Evolutionary conservation across 2,888 invertebrate species (phyloP).

Genomic region (Nematopogon swammerdamellus): DNA sequence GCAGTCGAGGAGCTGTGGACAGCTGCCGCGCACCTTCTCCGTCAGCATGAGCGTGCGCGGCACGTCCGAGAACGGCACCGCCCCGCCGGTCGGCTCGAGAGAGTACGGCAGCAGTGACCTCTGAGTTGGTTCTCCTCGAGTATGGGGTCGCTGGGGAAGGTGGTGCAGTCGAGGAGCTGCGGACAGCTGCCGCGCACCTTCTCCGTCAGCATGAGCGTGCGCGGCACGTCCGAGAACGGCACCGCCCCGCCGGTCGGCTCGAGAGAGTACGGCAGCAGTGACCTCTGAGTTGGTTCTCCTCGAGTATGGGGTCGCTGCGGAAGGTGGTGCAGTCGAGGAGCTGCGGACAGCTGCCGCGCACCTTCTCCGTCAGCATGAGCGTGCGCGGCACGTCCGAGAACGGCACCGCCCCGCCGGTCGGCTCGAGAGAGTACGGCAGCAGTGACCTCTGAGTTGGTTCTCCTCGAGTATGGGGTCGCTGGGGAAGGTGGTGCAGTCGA

Average conservation of each 20-base stretch:
- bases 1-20: slow-evolving; percentile 72
- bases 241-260: slow-evolving; percentile 87
- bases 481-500: too few relatives aligned
- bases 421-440: too few relatives aligned
- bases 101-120: slow-evolving; percentile 18
- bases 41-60: slow-evolving; percentile 87
- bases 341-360: too few relatives aligned
- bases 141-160: slow-evolving; percentile 55
- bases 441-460: too few relatives aligned
- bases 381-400: too few relatives aligned
- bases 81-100: slow-evolving; percentile 79
- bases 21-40: slow-evolving; percentile 80
- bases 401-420: too few relatives aligned
- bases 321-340: too few relatives aligned
- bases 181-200: slow-evolving; percentile 80
- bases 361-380: too few relatives aligned
- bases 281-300: too few relatives aligned
- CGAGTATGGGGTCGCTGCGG: too few relatives aligned
- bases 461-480: too few relatives aligned
- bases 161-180: slow-evolving; percentile 70
- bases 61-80: slow-evolving; percentile 82
- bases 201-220: slow-evolving; percentile 89
- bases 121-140: slow-evolving; percentile 22
- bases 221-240: slow-evolving; percentile 80
- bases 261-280: too few relatives aligned